Evolutionary conservation across 2,113 vertebrate genomes (phyloP).

Genomic region (Chaetorhynchus papuensis): DNA sequence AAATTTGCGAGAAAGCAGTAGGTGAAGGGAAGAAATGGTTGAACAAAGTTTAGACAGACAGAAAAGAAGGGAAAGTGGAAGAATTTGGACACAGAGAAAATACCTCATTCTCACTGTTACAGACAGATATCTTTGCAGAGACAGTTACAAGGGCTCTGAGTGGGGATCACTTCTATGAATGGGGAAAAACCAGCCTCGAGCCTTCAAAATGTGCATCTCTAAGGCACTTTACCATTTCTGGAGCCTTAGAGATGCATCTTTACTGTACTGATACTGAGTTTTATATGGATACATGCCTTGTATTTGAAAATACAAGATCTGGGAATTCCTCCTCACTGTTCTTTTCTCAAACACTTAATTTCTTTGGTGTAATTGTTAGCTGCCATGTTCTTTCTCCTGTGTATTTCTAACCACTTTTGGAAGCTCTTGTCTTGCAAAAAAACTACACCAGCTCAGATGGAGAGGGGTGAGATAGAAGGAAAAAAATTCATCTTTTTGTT

Average conservation of each 20-base stretch:
- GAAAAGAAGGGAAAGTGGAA: neutral
- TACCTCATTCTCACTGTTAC: neutral
- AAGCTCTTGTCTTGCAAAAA: neutral
- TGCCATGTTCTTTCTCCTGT: neutral
- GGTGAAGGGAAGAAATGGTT: neutral
- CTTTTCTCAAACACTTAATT: neutral
- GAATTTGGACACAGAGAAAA: neutral
- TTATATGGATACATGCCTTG: neutral
- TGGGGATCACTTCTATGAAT: neutral
- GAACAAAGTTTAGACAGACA: neutral
- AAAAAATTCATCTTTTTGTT: neutral
- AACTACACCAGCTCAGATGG: neutral
- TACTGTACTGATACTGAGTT: neutral
- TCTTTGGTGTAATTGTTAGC: neutral
- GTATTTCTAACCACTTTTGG: neutral
- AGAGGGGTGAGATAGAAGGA: neutral
- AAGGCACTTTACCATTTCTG: rapidly evolving
- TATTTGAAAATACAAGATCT: neutral
- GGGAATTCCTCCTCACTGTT: neutral
- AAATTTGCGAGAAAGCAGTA: neutral
- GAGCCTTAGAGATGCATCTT: neutral
- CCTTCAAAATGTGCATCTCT: neutral
- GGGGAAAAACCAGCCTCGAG: rapidly evolving
- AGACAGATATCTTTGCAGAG: neutral
- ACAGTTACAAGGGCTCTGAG: neutral